Conservation (phyloP, 2,113 vertebrate genomes). For the Oreochromis aureus region DNA sequence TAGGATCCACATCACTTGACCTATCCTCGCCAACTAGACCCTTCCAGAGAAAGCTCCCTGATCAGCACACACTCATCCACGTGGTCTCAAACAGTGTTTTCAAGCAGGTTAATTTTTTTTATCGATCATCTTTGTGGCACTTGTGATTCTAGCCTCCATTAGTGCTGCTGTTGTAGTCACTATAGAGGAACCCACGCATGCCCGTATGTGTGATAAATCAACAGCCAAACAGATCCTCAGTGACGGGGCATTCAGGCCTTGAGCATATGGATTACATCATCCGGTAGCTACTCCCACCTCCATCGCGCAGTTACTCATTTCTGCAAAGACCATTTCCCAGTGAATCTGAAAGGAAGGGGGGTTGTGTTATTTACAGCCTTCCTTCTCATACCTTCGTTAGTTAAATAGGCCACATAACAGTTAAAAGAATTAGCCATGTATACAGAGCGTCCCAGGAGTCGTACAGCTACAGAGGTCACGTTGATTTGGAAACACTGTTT, state of each 20-base stretch:
- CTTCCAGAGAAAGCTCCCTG: conserved; percentile 16
- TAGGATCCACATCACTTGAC: background rate
- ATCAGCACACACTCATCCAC: background rate
- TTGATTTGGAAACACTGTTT: conserved; percentile 54
- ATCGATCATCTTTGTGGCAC: background rate
- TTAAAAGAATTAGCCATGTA: background rate
- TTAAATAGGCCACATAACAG: background rate
- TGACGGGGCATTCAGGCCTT: background rate
- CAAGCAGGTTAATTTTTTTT: background rate
- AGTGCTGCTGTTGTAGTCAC: background rate
- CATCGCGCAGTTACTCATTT: conserved; percentile 28
- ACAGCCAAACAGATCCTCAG: background rate
- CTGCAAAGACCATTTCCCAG: background rate
- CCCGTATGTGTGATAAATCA: conserved; percentile 11
- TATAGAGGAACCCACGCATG: background rate
- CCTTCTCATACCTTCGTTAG: background rate
- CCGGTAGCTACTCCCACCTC: conserved; percentile 15
- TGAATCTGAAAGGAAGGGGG: background rate
- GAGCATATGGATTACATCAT: conserved; percentile 32
- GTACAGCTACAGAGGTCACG: background rate
- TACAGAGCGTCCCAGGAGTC: background rate
- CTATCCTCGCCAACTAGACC: background rate
- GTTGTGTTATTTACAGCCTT: conserved; percentile 24
- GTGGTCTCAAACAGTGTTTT: conserved; percentile 60
- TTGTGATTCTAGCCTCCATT: background rate